Conservation (phyloP, 2,888 invertebrate species). For the Caenorhabditis afra region DNA sequence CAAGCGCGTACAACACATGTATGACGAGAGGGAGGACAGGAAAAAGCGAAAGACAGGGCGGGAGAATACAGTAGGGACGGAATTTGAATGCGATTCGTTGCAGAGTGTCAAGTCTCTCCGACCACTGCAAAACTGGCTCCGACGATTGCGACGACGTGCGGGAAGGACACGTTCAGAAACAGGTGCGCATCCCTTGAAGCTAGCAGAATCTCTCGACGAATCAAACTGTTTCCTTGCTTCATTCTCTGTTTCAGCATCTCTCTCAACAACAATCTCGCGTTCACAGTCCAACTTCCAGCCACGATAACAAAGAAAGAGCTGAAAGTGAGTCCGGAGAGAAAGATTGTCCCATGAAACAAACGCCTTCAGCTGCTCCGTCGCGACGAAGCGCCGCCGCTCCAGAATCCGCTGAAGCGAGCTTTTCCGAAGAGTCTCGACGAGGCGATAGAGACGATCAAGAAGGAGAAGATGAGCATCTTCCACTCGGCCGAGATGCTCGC, state of each 20-base stretch:
- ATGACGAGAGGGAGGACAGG: slow-evolving; percentile 24
- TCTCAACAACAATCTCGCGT: slow-evolving; percentile 19
- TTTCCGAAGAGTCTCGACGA: slow-evolving; percentile 43
- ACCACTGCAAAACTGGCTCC: slow-evolving; percentile 37
- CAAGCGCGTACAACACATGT: slow-evolving; percentile 42
- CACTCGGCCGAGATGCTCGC: slow-evolving; percentile 67
- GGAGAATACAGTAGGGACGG: not conserved
- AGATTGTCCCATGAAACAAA: not conserved
- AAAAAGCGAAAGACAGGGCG: not conserved
- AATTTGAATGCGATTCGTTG: not conserved
- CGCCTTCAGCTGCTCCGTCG: slow-evolving; percentile 54
- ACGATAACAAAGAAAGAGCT: slow-evolving; percentile 57
- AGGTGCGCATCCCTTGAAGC: slow-evolving; percentile 11
- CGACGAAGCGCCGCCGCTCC: slow-evolving; percentile 30
- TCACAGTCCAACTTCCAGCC: slow-evolving; percentile 56
- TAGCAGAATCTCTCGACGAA: too few relatives aligned
- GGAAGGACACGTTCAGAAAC: slow-evolving; percentile 45
- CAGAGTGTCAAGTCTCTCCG: slow-evolving; percentile 51
- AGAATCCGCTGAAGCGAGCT: slow-evolving; percentile 37
- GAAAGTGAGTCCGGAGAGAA: slow-evolving; percentile 30
- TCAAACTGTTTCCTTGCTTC: too few relatives aligned
- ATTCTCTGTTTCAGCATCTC: too few relatives aligned
- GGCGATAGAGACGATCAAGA: slow-evolving; percentile 51
- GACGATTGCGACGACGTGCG: slow-evolving; percentile 14
- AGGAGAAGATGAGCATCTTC: slow-evolving; percentile 60